Percentiles rank a stretch among this genome's conserved stretches.
These are phyloP conservation scores for Drosophila paucipuncta DNA, from an alignment of 2,888 invertebrate species.

Conservation along the genomic window DNA sequence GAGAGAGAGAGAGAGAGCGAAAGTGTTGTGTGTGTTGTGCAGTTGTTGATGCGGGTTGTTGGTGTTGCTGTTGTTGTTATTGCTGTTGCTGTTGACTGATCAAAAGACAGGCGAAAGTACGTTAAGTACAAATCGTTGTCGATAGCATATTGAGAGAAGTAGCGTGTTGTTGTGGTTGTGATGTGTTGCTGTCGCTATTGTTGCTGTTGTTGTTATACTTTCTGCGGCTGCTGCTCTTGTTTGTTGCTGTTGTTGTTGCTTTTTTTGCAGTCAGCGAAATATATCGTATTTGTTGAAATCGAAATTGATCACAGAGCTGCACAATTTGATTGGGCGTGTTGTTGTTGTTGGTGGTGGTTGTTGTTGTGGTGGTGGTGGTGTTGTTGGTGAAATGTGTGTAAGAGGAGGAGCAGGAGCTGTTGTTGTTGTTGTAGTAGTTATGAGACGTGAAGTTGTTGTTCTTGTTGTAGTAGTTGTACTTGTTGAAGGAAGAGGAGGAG, in stretches of 20 bases:
- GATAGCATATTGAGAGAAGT: slow-evolving; percentile 23
- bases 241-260: slow-evolving; percentile 36
- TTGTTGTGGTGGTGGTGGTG: slow-evolving; percentile 39
- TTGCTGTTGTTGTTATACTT: slow-evolving; percentile 33
- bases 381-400: slow-evolving; percentile 79
- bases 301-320: slow-evolving; percentile 56
- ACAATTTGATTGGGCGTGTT: slow-evolving; percentile 43
- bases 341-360: slow-evolving; percentile 34
- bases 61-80: slow-evolving; percentile 7
- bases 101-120: slow-evolving; percentile 6
- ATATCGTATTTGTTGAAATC: slow-evolving; percentile 73
- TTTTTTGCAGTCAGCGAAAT: slow-evolving; percentile 68
- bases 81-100: slow-evolving; percentile 27
- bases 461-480: slow-evolving; percentile 75
- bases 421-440: slow-evolving; percentile 67
- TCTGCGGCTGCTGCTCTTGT: slow-evolving; percentile 34
- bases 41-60: slow-evolving; percentile 29
- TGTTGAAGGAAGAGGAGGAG: slow-evolving; percentile 83
- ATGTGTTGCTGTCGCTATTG: slow-evolving; percentile 38
- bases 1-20: slow-evolving; percentile 5
- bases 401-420: slow-evolving; percentile 80
- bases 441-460: slow-evolving; percentile 70
- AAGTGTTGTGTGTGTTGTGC: slow-evolving; percentile 17
- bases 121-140: slow-evolving; percentile 27
- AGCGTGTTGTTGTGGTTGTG: slow-evolving; percentile 34